Conservation (phyloP, 2,797 vertebrate genomes). For the Molossus molossus region DNA sequence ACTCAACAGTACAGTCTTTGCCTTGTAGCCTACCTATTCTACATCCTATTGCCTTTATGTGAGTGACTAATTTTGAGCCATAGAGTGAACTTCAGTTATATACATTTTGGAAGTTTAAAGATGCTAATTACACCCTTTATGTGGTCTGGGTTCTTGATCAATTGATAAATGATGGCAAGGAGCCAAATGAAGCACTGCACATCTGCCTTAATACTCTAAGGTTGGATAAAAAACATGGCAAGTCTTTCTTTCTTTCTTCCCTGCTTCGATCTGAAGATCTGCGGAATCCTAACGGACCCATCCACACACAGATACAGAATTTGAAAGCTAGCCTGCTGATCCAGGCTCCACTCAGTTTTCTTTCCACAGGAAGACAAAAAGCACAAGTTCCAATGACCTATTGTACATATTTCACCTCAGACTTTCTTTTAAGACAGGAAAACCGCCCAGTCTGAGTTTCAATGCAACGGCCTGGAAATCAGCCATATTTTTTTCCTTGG, state of each 20-base stretch:
- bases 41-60: slow-evolving; percentile 19
- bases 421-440: slow-evolving; percentile 2
- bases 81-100: not conserved
- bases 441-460: not conserved
- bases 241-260: not conserved
- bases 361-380: slow-evolving; percentile 1
- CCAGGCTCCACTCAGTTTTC: not conserved
- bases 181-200: not conserved
- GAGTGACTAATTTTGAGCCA: slow-evolving; percentile 4
- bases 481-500: not conserved
- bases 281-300: not conserved
- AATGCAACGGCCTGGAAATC: not conserved
- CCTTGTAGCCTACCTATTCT: not conserved
- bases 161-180: not conserved
- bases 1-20: not conserved
- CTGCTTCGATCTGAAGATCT: not conserved
- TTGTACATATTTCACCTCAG: not conserved
- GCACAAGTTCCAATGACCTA: not conserved
- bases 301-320: not conserved
- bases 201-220: not conserved
- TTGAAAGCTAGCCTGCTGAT: not conserved
- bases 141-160: not conserved
- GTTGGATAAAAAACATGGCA: not conserved
- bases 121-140: not conserved
- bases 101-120: not conserved